Evolutionary conservation across 2,797 vertebrate genomes (phyloP).

Genomic region (Ceryle rudis): DNA sequence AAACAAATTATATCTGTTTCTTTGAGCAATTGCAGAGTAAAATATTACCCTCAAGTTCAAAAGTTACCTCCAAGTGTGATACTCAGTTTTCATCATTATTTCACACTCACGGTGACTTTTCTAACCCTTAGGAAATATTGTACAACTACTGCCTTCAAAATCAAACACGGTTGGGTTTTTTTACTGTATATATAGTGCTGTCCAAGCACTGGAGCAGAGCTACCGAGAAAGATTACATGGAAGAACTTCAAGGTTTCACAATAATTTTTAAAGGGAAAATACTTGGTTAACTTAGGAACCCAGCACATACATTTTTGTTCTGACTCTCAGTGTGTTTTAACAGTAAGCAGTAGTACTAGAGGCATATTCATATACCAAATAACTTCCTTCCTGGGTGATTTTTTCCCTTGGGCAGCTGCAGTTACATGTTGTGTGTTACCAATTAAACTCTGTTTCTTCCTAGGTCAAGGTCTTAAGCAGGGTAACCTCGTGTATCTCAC

Average conservation of each 20-base stretch:
- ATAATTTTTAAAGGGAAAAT: not conserved
- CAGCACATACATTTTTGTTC: not conserved
- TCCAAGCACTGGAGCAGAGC: constrained; percentile 5
- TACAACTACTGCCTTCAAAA: not conserved
- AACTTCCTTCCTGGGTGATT: not conserved
- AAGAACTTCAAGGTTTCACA: not conserved
- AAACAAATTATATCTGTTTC: not conserved
- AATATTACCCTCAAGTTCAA: constrained; percentile 9
- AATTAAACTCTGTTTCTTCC: not conserved
- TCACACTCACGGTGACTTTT: constrained; percentile 11
- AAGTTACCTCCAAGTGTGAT: constrained; percentile 31
- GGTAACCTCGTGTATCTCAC: not conserved
- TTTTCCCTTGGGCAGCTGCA: not conserved
- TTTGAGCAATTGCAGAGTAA: not conserved
- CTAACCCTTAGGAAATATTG: not conserved
- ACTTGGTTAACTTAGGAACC: not conserved
- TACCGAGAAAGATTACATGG: not conserved
- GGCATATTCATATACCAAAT: not conserved
- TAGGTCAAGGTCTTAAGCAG: not conserved
- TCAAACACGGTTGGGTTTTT: not conserved
- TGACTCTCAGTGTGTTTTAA: not conserved
- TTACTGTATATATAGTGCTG: not conserved
- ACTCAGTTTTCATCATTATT: constrained; percentile 12
- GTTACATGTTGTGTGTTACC: not conserved
- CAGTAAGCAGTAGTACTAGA: not conserved